Base-by-base conservation (phyloP, 1,140 invertebrate species). In the Pararge aegeria region DNA sequence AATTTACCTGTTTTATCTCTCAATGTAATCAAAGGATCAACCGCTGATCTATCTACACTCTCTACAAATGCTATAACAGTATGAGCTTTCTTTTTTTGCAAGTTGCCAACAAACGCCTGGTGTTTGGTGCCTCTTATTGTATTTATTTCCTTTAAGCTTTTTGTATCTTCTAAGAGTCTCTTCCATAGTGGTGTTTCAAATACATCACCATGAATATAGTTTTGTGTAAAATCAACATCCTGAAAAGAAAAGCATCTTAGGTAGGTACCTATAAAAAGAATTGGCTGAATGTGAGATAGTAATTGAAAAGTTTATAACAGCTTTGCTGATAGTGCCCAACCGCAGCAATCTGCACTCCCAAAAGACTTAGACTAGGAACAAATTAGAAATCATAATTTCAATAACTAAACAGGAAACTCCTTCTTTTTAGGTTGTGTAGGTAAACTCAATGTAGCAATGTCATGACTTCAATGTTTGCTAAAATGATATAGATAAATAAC, bases 121-220 rank as follows among this genome's bases (percentile, higher is more conserved):
- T 78, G 61, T 67, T 89, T 87, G 10, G 87, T 75, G 4, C 52
- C 53, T 64, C 75, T 79, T 21, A 87, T 85, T 42, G 70, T 68
- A 61, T 89, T 83, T 7, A 87, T 46, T 54, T 68, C 61, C 18
- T 58, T 63, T 12, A 87, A 61, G 30, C 68, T 70, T 58, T 65
- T 71, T 29, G 81, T 65, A 56, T 89, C 80, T 52, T 78, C 63
- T 57, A 75, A 38, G 5, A 89, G 55, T 61, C 73, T 75, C 18
- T 52, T 65, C 84, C 84, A 89, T 7, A 89, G 48, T 27, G 79
- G 73, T 54, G 79, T 78, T 30, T 86, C 78, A 79, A 86, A 86
- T 40, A 80, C 50, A 48, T 75, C 75, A 46, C 59, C 64, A 52
- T 65, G 68, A 51, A 83, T 37, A 66, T 70, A 68, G 27, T 70